Conservation (phyloP, 2,113 vertebrate genomes). For the Phaethornis superciliosus region DNA sequence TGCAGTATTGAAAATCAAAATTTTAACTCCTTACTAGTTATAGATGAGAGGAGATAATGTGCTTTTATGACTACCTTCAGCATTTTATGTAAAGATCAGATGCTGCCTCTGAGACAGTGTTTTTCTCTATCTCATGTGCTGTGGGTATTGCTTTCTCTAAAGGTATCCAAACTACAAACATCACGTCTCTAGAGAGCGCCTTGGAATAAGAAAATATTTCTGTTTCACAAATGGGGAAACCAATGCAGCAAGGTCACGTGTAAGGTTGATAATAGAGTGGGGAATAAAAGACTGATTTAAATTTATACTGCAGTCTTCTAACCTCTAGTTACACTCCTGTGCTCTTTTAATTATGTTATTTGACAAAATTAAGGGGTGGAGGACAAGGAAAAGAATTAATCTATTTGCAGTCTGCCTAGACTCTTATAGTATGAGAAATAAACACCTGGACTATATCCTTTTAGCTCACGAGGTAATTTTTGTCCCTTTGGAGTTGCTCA, state of each 20-base stretch:
- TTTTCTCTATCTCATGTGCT: not conserved
- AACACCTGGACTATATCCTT: slow-evolving; percentile 5
- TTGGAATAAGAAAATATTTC: not conserved
- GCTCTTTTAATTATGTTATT: slow-evolving; percentile 32
- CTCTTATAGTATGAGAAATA: not conserved
- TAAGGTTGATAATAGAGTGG: not conserved
- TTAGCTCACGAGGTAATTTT: not conserved
- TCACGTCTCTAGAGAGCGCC: rapidly evolving
- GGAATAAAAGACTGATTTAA: not conserved
- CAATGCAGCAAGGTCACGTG: not conserved
- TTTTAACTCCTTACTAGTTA: not conserved
- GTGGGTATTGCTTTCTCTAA: not conserved
- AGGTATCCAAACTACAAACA: not conserved
- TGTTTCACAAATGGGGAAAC: not conserved
- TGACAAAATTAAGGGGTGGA: slow-evolving; percentile 42
- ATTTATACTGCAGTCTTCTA: not conserved
- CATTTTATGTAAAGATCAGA: not conserved
- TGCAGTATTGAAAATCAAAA: not conserved
- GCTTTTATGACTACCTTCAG: not conserved
- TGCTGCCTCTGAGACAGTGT: not conserved
- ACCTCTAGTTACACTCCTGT: not conserved
- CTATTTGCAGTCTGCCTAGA: slow-evolving; percentile 24
- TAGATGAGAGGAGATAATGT: not conserved
- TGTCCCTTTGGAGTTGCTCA: slow-evolving; percentile 4
- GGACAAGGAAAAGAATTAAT: not conserved